Base-by-base conservation (phyloP, 2,113 vertebrate genomes). In the Misgurnus mizolepis region DNA sequence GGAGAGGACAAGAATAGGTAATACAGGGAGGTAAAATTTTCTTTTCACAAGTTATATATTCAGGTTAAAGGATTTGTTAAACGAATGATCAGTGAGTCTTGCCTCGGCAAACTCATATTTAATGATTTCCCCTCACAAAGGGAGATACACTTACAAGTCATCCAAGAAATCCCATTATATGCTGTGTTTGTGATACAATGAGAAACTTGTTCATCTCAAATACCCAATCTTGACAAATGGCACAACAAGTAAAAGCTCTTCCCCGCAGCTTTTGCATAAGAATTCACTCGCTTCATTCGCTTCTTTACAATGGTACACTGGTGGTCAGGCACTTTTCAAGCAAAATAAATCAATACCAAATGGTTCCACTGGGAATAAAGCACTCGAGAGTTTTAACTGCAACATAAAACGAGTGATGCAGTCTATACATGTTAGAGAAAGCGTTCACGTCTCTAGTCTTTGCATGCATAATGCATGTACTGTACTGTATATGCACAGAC, bases 341-440 rank as follows among this genome's bases (percentile, higher is more conserved):
- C 50, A 45, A 70, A 49, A 17, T 40, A 85, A 80, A 83, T 74
- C 66, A 75, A 77, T 84, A 74, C 50, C 62, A 80, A 80, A 85
- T 58, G 56, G 60, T 61, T 22, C 18, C 60, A 65, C 40, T 41
- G 43, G 80, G 82, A 17, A 69, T 47, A 53, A 66, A 66, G 62
- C 75, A 53, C n/a, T 76, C n/a, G 69, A 22, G 70, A 40, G 60
- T 40, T 53, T 47, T 76, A 78, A 68, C 67, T 66, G 70, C 61
- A 74, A 71, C 41, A 80, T 73, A 72, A 73, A 72, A 80, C 39
- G 40, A 75, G 69, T 69, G 60, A 78, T 22, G 34, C 40, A 56
- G 61, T 14, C 66, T 14, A 17, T 68, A 64, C 45, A 15, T 73
- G 22, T 78, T n/a, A 40, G 34, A 45, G 76, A 79, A 45, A 79